Conservation (phyloP, 2,797 vertebrate genomes). For the Sarcoramphus papa region DNA sequence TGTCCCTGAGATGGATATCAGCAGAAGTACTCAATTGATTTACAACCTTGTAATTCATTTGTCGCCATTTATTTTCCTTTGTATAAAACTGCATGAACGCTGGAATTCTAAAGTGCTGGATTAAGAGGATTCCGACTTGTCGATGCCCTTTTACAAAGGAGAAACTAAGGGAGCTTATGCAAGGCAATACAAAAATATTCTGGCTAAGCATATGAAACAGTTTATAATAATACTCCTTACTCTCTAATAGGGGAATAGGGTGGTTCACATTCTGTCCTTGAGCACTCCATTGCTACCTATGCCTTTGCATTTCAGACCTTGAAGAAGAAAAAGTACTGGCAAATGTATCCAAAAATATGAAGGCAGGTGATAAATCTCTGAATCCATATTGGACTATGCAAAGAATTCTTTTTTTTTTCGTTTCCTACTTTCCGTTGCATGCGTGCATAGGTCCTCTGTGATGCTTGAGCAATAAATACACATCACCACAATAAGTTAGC, state of each 20-base stretch:
- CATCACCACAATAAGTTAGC: not conserved
- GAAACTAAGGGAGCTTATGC: slow-evolving; percentile 23
- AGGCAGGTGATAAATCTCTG: slow-evolving; percentile 14
- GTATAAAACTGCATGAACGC: slow-evolving; percentile 12
- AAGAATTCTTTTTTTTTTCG: not conserved
- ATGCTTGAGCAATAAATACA: slow-evolving; percentile 13
- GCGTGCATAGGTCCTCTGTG: not conserved
- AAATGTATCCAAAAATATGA: slow-evolving; percentile 40
- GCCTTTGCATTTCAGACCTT: slow-evolving; percentile 43
- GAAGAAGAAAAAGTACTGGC: not conserved
- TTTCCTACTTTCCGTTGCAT: not conserved
- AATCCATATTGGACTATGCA: not conserved
- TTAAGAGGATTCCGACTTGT: slow-evolving; percentile 33
- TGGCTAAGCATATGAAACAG: not conserved
- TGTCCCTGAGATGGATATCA: slow-evolving; percentile 13
- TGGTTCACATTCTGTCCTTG: slow-evolving; percentile 24
- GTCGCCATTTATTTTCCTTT: slow-evolving; percentile 48
- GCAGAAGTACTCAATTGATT: slow-evolving; percentile 48
- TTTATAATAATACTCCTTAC: slow-evolving; percentile 12
- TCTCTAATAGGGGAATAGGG: not conserved
- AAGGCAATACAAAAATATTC: slow-evolving; percentile 42
- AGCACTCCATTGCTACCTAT: not conserved
- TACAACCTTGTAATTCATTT: slow-evolving; percentile 54
- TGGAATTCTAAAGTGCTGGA: slow-evolving; percentile 4
- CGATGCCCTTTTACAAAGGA: not conserved